Evolutionary conservation across 1,140 invertebrate species (phyloP), one percentile per base, ranked within the genome.

Genomic region (Pollicipes pollicipes): DNA sequence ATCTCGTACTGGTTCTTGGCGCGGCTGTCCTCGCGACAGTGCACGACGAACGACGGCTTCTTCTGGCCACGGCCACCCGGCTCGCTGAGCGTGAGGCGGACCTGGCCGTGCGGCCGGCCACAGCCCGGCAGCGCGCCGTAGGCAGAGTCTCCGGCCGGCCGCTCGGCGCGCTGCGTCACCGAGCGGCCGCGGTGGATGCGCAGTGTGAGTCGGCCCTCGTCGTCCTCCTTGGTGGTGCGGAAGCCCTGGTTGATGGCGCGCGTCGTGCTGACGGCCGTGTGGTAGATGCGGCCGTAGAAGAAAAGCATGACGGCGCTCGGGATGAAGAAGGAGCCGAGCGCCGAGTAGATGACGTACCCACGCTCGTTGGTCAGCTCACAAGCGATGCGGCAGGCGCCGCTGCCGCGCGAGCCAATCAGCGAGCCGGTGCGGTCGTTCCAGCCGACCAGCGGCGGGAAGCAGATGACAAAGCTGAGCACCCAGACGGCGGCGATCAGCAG

Each of bases 281-380:
- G 86, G 82, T 97, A 97, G 75, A 98, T 97, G 73, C 91, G 84
- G 85, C 92, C 93, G 81, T 98, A 97, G 81, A 98, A 92, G 84
- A 97, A 95, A 69, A 96, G 83, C 90, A 97, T 97, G 45, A 97
- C 88, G 74, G 94, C 86, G 87, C 95, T 94, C 21, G 95, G 95
- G 76, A 97, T 88, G 79, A 94, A 95, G 85, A 98, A 98, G 69
- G 93, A 95, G 16, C 94, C 93, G 30, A 95, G 85, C 1, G 94
- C 93, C 6, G 92, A 95, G 81, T 93, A 94, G 35, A 88, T 80
- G 10, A 88, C 86, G 76, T 87, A 88, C 29, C 90, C 90, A 69
- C 88, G 86, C 74, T 93, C 92, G 78, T 93, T 91, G 73, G 90
- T 95, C 29, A 97, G 83, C 78, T 93, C 90, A 77, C 93, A 97